Evolutionary conservation across 2,113 vertebrate genomes (phyloP), one percentile per base, ranked within the genome.

Genomic region (Nettapus auritus): DNA sequence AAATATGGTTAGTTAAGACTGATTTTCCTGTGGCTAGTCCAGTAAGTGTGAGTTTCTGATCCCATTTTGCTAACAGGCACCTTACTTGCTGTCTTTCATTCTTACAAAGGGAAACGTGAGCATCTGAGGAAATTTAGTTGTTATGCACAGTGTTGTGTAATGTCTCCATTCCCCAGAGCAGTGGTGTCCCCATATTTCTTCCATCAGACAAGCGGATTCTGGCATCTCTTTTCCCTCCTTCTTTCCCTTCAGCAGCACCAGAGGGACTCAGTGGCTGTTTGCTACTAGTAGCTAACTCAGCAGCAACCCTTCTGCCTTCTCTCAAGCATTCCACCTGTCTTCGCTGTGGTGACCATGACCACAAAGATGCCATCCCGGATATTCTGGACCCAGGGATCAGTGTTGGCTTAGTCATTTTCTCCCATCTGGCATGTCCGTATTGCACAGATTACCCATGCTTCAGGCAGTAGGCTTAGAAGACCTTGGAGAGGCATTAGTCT

Each of bases 51-150:
- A 57, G 19, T 79, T 95, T 66, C 82, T 80, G 11, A 64, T 88
- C 44, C 44, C 31, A 18, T 93, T 87, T 85, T 81, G 48, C 77
- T 63, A 29, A 52, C 52, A 71, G 77, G 18, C 2, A 1, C 28
- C 38, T 77, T 8, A 57, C 64, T 13, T 46, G 4, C 69, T 75
- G 11, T 34, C 38, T 68, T 84, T 52, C 40, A 9, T 52, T 75
- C 23, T 42, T 62, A 59, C 0, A 0, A 48, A 82, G 82, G 56
- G n/a, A 9, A 17, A 38, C 0, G 0, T n/a, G 75, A 34, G 28
- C 17, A 36, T 71, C 68, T 40, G 31, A 86, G 60, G 69, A 79
- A 16, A 19, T 17, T 4, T 33, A 46, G 42, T 74, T 70, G 12
- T 59, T 25, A 4, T 2, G 42, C 55, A 21, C 22, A 36, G 56